Conservation (phyloP, 2,888 invertebrate species). For the Drosophila emarginata region DNA sequence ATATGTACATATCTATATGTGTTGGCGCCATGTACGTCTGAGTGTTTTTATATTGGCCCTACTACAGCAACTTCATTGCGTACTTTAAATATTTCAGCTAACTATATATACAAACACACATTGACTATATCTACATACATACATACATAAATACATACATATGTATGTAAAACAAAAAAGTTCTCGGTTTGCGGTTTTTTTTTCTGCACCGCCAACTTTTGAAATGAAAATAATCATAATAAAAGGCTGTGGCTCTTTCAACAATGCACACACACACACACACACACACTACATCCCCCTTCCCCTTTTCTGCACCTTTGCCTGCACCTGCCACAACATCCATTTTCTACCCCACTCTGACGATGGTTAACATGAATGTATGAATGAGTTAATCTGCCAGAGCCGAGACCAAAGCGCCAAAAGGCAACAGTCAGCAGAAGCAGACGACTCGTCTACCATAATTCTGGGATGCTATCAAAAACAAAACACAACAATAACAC, state of each 20-base stretch:
- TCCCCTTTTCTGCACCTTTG: constrained; percentile 20
- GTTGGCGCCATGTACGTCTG: background rate
- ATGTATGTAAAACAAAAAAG: background rate
- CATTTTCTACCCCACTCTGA: background rate
- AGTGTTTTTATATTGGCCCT: constrained; percentile 32
- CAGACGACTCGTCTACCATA: constrained; percentile 53
- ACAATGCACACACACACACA: constrained; percentile 49
- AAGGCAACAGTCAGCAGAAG: constrained; percentile 48
- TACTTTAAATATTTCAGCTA: constrained; percentile 69
- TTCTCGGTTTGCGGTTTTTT: constrained; percentile 42
- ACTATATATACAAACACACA: constrained; percentile 50
- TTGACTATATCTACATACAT: constrained; percentile 35
- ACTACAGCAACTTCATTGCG: constrained; percentile 30
- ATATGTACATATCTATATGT: background rate
- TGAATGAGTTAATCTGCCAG: constrained; percentile 69
- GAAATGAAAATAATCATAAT: constrained; percentile 51
- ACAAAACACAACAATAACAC: constrained; percentile 42
- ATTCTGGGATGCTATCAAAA: constrained; percentile 53
- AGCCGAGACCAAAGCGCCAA: constrained; percentile 61
- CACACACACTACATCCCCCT: constrained; percentile 31
- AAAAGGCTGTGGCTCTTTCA: constrained; percentile 39
- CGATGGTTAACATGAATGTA: constrained; percentile 52
- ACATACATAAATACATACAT: constrained; percentile 16
- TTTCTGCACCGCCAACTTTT: constrained; percentile 54
- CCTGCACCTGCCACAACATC: background rate